Percentiles rank a stretch among this genome's conserved stretches.
Conservation (phyloP, 2,113 vertebrate species). For the Psilopogon haemacephalus region DNA sequence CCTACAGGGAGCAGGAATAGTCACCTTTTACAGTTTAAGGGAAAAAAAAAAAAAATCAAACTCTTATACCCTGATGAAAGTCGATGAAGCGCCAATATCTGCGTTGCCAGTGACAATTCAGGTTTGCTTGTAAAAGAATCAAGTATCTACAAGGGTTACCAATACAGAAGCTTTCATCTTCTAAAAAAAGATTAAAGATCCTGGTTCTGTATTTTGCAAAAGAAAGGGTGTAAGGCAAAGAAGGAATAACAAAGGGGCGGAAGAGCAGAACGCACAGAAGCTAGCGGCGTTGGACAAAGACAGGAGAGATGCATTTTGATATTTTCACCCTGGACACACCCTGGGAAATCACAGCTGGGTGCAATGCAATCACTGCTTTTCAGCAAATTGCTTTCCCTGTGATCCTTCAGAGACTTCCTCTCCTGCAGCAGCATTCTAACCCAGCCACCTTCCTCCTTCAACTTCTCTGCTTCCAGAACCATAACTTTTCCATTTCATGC, state of each 20-base stretch:
- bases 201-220: background rate
- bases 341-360: background rate
- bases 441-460: background rate
- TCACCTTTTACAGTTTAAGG: background rate
- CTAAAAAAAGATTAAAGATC: constrained; percentile 9
- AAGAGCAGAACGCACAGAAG: background rate
- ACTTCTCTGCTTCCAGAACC: background rate
- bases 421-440: background rate
- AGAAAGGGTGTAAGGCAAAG: background rate
- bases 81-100: background rate
- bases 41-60: background rate
- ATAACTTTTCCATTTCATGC: background rate
- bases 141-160: background rate
- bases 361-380: background rate
- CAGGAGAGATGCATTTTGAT: background rate
- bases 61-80: constrained; percentile 11
- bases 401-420: background rate
- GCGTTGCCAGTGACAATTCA: background rate
- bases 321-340: background rate
- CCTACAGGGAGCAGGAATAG: constrained; percentile 2
- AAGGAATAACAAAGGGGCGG: background rate
- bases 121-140: background rate
- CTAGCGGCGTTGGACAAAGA: background rate
- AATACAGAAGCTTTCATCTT: background rate
- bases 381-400: background rate